Conservation (phyloP, 2,113 vertebrate genomes). For the Ailuropoda melanoleuca region DNA sequence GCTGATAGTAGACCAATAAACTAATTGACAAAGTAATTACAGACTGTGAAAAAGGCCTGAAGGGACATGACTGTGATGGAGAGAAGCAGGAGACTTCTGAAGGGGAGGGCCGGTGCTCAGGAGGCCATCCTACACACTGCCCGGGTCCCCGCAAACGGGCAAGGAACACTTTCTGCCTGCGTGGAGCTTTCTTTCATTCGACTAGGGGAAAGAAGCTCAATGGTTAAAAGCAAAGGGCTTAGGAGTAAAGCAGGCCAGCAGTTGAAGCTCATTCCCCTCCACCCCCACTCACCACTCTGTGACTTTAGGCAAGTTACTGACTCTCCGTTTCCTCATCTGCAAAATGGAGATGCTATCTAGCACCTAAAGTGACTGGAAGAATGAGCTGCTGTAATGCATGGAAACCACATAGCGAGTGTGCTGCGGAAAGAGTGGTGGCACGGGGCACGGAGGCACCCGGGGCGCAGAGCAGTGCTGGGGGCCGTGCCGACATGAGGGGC, state of each 20-base stretch:
- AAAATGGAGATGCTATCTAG: neutral
- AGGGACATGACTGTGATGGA: neutral
- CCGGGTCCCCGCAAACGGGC: neutral
- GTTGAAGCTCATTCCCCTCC: neutral
- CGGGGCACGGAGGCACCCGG: fast-evolving
- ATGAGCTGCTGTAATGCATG: neutral
- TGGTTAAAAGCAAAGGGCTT: neutral
- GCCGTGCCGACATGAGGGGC: too few species aligned
- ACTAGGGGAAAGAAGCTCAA: neutral
- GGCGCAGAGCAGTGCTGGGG: neutral
- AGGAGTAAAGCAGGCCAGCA: neutral
- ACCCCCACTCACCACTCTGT: neutral
- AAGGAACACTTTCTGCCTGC: neutral
- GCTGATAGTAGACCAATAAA: neutral
- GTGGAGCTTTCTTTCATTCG: neutral
- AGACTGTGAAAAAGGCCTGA: neutral
- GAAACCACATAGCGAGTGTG: neutral
- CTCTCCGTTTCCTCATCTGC: neutral
- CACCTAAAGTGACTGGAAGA: neutral
- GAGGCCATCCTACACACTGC: neutral
- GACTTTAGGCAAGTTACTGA: neutral
- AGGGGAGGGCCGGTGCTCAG: neutral
- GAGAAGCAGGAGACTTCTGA: neutral
- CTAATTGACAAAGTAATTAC: neutral
- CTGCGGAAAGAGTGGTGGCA: neutral